Evolutionary conservation across 2,888 invertebrate genomes (phyloP).

Genomic region (Drosophila rellima): DNA sequence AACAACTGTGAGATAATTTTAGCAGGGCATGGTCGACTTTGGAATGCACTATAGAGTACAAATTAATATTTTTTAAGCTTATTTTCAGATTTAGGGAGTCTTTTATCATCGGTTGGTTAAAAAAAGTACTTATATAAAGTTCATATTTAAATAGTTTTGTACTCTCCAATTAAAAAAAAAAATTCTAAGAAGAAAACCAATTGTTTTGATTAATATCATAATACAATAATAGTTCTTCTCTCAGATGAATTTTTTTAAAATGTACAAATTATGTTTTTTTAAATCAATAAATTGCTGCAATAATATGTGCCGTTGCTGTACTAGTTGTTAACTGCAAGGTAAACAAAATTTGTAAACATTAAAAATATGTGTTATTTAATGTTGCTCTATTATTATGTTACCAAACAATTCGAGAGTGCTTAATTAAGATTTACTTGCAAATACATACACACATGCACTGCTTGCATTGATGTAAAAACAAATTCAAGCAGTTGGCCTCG

Average conservation of each 20-base stretch:
- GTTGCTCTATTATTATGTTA: conserved; percentile 2
- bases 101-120: no score
- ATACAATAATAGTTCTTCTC: neutral
- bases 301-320: neutral
- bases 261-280: neutral
- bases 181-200: neutral
- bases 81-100: no score
- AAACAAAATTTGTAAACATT: conserved; percentile 11
- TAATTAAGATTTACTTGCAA: neutral
- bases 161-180: neutral
- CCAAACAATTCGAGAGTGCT: neutral
- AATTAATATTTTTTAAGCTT: neutral
- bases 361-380: conserved; percentile 4
- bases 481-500: neutral
- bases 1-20: conserved; percentile 2
- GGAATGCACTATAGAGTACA: neutral
- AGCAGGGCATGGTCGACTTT: conserved; percentile 4
- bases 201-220: neutral
- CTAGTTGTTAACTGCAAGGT: neutral
- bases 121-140: no score
- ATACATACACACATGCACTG: neutral
- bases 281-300: neutral
- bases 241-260: neutral
- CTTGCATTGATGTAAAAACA: neutral
- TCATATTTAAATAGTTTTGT: no score